Conservation (phyloP, 2,797 vertebrate genomes). For the Chlorospingus flavigularis region DNA sequence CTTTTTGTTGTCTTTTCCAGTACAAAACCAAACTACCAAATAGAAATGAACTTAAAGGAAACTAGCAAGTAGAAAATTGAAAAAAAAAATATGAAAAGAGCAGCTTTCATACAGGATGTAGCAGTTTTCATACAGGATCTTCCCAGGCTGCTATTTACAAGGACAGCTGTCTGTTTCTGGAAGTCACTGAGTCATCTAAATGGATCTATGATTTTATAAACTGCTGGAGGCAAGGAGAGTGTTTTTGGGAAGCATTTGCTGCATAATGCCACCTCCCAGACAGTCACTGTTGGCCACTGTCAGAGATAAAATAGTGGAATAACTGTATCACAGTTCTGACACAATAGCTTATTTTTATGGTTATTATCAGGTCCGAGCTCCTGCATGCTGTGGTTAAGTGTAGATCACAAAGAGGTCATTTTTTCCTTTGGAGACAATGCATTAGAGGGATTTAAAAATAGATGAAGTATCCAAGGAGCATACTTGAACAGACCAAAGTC, state of each 20-base stretch:
- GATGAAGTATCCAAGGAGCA: not conserved
- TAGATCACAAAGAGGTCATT: not conserved
- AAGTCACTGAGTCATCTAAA: slow-evolving; percentile 5
- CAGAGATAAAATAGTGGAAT: not conserved
- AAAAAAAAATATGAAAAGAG: not conserved
- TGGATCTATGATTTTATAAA: not conserved
- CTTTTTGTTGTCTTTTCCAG: not conserved
- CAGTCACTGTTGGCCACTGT: not conserved
- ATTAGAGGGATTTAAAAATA: slow-evolving; percentile 8
- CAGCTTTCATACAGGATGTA: not conserved
- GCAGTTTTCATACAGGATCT: not conserved
- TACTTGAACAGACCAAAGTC: not conserved
- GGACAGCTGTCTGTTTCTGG: not conserved
- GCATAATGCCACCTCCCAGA: not conserved
- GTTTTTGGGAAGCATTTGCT: not conserved
- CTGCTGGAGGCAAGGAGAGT: not conserved
- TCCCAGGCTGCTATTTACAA: not conserved
- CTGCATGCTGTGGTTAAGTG: not conserved
- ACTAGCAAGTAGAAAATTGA: not conserved
- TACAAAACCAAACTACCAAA: not conserved
- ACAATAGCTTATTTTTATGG: not conserved
- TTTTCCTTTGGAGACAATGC: not conserved
- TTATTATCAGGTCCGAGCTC: not conserved
- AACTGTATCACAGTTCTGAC: not conserved
- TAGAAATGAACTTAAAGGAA: not conserved